A percentile compares a stretch with the other conserved stretches of the same genome.
These are phyloP conservation scores for Dioctria linearis DNA, from an alignment of 2,888 invertebrate species.

Conservation along the genomic window DNA sequence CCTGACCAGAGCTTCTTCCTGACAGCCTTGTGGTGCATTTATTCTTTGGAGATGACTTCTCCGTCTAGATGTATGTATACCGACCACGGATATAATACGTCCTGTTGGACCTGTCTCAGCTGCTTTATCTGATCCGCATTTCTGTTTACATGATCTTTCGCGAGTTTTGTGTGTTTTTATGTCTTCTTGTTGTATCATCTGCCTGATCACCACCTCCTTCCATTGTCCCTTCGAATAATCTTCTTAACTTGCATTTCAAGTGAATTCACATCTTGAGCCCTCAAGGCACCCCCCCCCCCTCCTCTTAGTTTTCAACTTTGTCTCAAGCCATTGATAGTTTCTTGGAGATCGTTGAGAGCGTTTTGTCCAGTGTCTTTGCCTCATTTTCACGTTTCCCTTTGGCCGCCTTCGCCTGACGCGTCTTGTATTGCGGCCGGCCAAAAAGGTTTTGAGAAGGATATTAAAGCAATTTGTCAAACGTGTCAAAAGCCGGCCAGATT, in stretches of 20 bases:
- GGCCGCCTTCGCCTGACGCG: background rate
- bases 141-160: constrained; percentile 63
- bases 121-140: constrained; percentile 62
- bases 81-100: background rate
- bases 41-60: background rate
- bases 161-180: constrained; percentile 57
- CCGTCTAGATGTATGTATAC: background rate
- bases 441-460: constrained; percentile 60
- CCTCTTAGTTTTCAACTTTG: constrained; percentile 44
- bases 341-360: background rate
- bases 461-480: constrained; percentile 67
- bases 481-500: constrained; percentile 65
- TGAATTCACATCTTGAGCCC: constrained; percentile 60
- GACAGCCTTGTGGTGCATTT: constrained; percentile 22
- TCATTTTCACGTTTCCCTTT: constrained; percentile 31
- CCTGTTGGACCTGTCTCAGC: constrained; percentile 56
- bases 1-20: constrained; percentile 57
- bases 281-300: constrained; percentile 59
- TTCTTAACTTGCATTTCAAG: constrained; percentile 39
- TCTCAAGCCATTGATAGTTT: constrained; percentile 44
- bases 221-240: constrained; percentile 60
- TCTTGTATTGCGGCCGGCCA: background rate
- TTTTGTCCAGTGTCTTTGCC: constrained; percentile 40
- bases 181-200: constrained; percentile 49
- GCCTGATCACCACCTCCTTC: constrained; percentile 59